These are phyloP conservation scores for Mesitornis unicolor DNA, from an alignment of 2,113 vertebrate genomes.

Conservation along the genomic window DNA sequence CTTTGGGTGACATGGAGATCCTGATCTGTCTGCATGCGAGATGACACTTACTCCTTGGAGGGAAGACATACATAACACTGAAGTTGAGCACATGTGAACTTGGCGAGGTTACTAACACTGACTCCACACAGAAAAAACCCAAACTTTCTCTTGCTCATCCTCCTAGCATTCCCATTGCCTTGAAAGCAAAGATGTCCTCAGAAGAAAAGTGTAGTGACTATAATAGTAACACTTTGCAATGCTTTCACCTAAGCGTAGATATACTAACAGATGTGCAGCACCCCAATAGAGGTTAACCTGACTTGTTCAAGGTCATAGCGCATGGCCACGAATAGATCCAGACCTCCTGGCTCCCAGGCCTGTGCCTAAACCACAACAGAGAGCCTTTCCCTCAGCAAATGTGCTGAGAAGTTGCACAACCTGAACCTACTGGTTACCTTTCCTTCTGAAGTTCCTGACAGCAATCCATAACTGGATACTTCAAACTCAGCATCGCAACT, in stretches of 20 bases:
- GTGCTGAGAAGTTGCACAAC: constrained; percentile 35
- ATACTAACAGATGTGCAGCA: not conserved
- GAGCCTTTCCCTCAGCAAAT: not conserved
- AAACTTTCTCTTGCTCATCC: not conserved
- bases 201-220: not conserved
- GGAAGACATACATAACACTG: not conserved
- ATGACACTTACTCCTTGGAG: not conserved
- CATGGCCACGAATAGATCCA: not conserved
- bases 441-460: constrained; percentile 7
- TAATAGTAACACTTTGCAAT: not conserved
- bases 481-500: not conserved
- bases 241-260: not conserved
- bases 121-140: not conserved
- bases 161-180: not conserved
- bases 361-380: not conserved
- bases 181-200: not conserved
- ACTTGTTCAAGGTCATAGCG: not conserved
- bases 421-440: not conserved
- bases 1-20: not conserved
- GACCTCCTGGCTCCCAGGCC: constrained; percentile 38
- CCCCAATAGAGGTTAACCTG: not conserved
- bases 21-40: not conserved
- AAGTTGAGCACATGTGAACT: not conserved
- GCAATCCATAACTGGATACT: constrained; percentile 20
- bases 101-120: not conserved